Conservation (phyloP, 1,140 invertebrate genomes). For the Drosophila nigromelanica region DNA sequence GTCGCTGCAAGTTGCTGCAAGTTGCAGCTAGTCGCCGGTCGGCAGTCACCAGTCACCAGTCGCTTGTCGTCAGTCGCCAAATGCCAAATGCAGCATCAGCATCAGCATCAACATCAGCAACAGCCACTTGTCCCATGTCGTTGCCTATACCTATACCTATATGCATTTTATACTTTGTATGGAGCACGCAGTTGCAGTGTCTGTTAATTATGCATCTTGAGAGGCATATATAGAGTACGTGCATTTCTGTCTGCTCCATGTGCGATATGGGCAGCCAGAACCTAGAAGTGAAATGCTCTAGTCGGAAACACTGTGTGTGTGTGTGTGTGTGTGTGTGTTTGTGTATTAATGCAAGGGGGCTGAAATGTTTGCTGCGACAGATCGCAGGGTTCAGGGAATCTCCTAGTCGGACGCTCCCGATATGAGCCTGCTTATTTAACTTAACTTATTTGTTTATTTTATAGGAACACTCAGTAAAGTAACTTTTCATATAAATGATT, state of each 20-base stretch:
- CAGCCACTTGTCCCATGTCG: constrained; percentile 16
- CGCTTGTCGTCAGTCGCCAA: constrained; percentile 8
- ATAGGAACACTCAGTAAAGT: no score
- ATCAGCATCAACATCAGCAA: neutral
- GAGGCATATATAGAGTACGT: neutral
- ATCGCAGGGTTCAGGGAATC: no score
- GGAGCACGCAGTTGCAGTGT: constrained; percentile 17
- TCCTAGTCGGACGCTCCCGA: no score
- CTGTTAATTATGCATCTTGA: constrained; percentile 19
- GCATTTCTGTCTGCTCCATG: neutral
- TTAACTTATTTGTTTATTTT: no score
- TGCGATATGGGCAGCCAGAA: neutral
- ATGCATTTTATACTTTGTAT: constrained; percentile 7
- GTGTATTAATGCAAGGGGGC: no score
- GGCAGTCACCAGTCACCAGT: neutral
- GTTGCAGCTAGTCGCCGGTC: neutral
- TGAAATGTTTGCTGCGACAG: no score
- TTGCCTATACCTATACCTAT: constrained; percentile 1
- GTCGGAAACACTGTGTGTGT: no score
- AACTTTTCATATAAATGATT: no score
- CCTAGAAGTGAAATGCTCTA: no score
- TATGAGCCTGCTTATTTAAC: no score
- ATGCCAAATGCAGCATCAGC: constrained; percentile 32
- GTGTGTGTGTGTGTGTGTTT: no score
- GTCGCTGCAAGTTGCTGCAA: constrained; percentile 4